phyloP scores from a whole-genome alignment of 1,140 invertebrate species.

The Eupristina koningsbergeri region DNA sequence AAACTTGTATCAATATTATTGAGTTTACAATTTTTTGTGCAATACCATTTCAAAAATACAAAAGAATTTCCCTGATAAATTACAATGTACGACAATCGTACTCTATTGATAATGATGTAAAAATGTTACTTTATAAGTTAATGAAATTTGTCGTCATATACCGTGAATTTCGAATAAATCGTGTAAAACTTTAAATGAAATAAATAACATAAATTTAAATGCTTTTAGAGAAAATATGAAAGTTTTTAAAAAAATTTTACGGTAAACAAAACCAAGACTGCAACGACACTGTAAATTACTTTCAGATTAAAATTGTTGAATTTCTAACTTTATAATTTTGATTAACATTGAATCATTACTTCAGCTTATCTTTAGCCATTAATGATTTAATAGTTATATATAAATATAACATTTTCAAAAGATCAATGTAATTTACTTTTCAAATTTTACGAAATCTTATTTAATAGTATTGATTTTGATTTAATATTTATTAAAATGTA shows the following conservation, averaged over 20 bases:
- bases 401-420: too few species aligned
- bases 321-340: neutral
- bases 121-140: neutral
- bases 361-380: neutral
- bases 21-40: neutral
- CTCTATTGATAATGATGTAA: neutral
- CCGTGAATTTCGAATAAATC: neutral
- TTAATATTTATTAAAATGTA: too few species aligned
- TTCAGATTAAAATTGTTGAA: neutral
- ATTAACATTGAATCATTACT: neutral
- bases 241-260: neutral
- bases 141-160: neutral
- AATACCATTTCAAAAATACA: conserved; percentile 26
- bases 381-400: too few species aligned
- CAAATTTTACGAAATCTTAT: too few species aligned
- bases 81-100: neutral
- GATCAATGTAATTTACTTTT: too few species aligned
- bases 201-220: conserved; percentile 11
- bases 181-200: neutral
- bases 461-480: too few species aligned
- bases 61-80: neutral
- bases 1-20: conserved; percentile 1
- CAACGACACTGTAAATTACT: neutral
- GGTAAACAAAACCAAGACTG: neutral
- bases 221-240: neutral